A percentile compares a stretch with the other conserved stretches of the same genome.
Conservation (phyloP, 2,113 vertebrate species). For the Hippocampus comes region DNA sequence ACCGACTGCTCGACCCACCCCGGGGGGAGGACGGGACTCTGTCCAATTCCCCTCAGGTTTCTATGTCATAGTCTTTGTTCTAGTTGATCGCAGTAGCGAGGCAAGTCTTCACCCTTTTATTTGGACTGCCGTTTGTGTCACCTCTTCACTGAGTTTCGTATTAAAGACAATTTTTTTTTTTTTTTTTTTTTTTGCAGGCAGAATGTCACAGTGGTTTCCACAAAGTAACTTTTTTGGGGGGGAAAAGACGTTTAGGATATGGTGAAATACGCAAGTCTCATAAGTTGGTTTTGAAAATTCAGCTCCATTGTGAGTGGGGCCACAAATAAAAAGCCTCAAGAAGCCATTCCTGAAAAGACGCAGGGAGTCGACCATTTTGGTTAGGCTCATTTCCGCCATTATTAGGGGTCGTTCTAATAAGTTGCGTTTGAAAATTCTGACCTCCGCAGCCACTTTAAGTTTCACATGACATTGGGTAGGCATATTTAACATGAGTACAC, state of each 20-base stretch:
- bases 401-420: too few species aligned
- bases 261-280: neutral
- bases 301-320: neutral
- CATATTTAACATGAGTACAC: too few species aligned
- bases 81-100: neutral
- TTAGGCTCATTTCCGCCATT: too few species aligned
- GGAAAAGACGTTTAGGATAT: too few species aligned
- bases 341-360: too few species aligned
- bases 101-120: neutral
- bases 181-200: neutral
- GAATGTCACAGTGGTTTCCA: neutral
- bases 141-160: neutral
- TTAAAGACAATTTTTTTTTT: neutral
- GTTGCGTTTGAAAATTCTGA: too few species aligned
- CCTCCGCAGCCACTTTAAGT: too few species aligned
- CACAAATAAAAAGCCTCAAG: too few species aligned
- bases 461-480: too few species aligned
- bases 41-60: conserved; percentile 1
- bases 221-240: neutral
- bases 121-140: neutral
- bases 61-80: neutral
- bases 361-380: too few species aligned
- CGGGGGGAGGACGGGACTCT: neutral
- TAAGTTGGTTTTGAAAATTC: neutral
- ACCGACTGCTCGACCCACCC: neutral